Conservation (phyloP, 2,797 vertebrate species). For the Helostoma temminkii region DNA sequence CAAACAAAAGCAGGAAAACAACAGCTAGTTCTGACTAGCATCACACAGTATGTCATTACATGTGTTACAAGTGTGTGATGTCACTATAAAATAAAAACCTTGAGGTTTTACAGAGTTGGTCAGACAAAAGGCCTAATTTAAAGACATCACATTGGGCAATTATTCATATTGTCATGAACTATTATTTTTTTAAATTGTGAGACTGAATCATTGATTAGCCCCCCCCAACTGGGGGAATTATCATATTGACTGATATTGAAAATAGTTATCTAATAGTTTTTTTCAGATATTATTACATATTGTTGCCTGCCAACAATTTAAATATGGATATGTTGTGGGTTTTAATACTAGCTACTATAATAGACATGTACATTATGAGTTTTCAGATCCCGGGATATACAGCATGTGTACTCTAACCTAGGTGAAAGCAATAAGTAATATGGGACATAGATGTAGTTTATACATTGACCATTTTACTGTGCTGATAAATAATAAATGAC, state of each 20-base stretch:
- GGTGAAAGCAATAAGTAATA: background rate
- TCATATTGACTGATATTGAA: background rate
- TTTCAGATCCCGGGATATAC: background rate
- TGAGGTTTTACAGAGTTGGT: too few species aligned
- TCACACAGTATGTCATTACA: background rate
- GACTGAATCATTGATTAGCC: background rate
- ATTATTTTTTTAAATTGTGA: background rate
- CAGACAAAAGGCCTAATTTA: too few species aligned
- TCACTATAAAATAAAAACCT: too few species aligned
- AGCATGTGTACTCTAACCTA: background rate
- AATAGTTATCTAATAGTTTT: background rate
- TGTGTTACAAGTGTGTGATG: background rate
- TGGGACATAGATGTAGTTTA: too few species aligned
- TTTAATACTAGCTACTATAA: background rate
- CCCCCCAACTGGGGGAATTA: background rate
- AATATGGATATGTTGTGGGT: accelerated
- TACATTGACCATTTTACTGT: background rate
- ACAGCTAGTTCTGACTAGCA: background rate
- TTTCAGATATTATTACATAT: too few species aligned
- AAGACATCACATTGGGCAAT: too few species aligned
- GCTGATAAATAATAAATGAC: constrained; percentile 47
- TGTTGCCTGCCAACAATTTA: background rate
- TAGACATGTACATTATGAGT: background rate
- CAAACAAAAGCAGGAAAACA: background rate
- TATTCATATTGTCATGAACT: too few species aligned